phyloP scores from a whole-genome alignment of 2,113 vertebrate species.

The Indri indri region DNA sequence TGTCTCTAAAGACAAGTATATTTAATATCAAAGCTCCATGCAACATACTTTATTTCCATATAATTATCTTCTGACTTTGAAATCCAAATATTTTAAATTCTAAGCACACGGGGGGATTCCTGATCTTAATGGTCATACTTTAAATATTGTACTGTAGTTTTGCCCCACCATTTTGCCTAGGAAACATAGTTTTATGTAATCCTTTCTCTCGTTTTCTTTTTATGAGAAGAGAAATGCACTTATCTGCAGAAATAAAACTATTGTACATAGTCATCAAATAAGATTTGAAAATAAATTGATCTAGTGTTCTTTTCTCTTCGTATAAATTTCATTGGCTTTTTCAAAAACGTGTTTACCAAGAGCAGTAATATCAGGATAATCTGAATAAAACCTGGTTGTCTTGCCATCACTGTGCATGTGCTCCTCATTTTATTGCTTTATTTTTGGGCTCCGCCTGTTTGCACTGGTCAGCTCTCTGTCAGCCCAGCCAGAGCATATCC shows the following conservation, averaged over 20 bases:
- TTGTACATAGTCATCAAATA: neutral
- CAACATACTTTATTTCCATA: neutral
- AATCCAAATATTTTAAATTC: neutral
- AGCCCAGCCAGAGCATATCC: neutral
- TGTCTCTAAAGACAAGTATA: neutral
- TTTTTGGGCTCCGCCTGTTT: neutral
- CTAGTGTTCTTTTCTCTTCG: neutral
- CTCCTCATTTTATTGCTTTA: neutral
- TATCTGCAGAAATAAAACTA: neutral
- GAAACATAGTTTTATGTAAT: neutral
- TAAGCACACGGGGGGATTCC: neutral
- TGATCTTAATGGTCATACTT: neutral
- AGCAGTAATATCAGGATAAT: neutral
- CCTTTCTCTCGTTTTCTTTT: neutral
- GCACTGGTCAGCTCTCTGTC: neutral
- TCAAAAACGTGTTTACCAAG: neutral
- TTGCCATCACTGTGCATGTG: fast-evolving
- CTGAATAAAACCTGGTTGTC: neutral
- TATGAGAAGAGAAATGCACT: neutral
- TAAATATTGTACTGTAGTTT: neutral
- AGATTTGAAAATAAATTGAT: neutral
- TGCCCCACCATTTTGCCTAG: neutral
- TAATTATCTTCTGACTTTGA: neutral
- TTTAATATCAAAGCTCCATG: neutral
- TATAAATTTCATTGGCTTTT: neutral